Conservation (phyloP, 2,797 vertebrate species). For the Urocyon cinereoargenteus region DNA sequence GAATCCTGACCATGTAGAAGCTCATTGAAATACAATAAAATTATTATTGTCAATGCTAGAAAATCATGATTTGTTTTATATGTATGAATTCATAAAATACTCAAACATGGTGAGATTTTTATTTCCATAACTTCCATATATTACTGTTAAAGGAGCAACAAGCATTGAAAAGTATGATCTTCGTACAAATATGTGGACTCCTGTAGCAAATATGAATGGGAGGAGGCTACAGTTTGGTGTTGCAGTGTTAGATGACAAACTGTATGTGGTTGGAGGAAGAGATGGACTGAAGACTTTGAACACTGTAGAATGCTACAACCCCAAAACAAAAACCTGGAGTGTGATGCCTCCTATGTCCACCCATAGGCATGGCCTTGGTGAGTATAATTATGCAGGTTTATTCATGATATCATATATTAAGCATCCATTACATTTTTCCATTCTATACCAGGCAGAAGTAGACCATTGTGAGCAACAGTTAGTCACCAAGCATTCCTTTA, state of each 20-base stretch:
- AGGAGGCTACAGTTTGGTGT: conserved; percentile 97
- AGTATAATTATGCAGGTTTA: conserved; percentile 59
- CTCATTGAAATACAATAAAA: neutral
- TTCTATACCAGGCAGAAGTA: neutral
- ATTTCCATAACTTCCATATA: conserved; percentile 45
- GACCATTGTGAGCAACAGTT: neutral
- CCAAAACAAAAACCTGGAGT: conserved; percentile 97
- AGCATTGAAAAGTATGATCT: conserved; percentile 99
- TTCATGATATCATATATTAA: rapidly evolving
- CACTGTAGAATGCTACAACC: conserved; percentile 98
- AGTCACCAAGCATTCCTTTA: neutral
- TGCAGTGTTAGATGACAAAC: conserved; percentile 94
- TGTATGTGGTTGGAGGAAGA: conserved; percentile 98
- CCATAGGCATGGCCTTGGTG: conserved; percentile 97
- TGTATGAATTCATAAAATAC: conserved; percentile 21
- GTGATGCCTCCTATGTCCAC: conserved; percentile 99
- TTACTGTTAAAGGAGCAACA: conserved; percentile 92
- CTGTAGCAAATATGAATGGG: conserved; percentile 98
- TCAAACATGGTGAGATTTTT: neutral
- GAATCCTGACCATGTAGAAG: neutral
- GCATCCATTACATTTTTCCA: neutral
- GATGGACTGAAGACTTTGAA: conserved; percentile 98
- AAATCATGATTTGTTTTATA: neutral
- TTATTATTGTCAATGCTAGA: neutral
- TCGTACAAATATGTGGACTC: conserved; percentile 95